A percentile compares a stretch with the other conserved stretches of the same genome.
Conservation (phyloP, 2,797 vertebrate genomes). For the Potorous gilbertii region DNA sequence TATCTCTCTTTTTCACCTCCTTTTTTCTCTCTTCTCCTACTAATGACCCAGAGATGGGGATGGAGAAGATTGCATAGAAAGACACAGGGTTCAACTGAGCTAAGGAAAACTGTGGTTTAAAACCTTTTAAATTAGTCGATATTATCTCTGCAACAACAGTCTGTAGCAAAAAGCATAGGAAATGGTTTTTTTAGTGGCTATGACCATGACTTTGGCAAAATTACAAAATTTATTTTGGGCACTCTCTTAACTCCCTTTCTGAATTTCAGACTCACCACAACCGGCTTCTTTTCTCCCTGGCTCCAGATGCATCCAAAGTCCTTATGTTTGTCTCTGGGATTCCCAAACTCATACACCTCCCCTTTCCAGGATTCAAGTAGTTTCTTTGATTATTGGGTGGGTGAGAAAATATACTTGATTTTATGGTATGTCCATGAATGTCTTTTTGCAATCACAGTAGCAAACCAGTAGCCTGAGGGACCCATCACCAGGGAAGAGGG, state of each 20-base stretch:
- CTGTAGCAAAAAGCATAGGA: background rate
- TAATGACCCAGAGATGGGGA: background rate
- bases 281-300: background rate
- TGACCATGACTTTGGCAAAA: background rate
- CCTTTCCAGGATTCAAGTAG: background rate
- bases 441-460: background rate
- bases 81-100: background rate
- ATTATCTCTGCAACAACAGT: background rate
- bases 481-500: background rate
- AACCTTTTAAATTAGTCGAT: background rate
- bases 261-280: background rate
- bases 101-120: background rate
- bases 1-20: background rate
- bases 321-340: background rate
- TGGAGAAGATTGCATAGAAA: background rate
- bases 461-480: background rate
- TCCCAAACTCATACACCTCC: background rate
- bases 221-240: background rate
- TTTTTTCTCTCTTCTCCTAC: background rate
- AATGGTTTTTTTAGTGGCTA: background rate
- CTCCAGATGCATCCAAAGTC: background rate
- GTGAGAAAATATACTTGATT: background rate
- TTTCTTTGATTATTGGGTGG: background rate
- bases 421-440: background rate
- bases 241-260: background rate